A percentile compares a stretch with the other conserved stretches of the same genome.
Conservation (phyloP, 2,888 invertebrate genomes). For the Beris chalybata region DNA sequence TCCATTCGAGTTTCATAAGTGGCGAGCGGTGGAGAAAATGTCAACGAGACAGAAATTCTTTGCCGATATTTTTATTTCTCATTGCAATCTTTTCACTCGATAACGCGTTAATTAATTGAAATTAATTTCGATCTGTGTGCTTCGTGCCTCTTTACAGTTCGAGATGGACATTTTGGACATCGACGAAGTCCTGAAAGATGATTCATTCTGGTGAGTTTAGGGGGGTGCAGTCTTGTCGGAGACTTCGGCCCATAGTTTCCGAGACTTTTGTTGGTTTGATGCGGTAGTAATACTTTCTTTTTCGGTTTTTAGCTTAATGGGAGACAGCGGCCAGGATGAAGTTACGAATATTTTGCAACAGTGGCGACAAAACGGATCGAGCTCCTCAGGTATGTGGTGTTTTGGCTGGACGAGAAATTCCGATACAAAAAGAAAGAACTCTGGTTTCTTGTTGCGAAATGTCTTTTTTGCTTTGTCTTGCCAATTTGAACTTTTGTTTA, state of each 20-base stretch:
- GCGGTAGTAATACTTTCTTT: not conserved
- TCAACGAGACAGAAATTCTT: constrained; percentile 14
- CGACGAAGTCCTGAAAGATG: constrained; percentile 55
- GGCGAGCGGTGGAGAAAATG: not conserved
- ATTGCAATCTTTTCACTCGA: too few species aligned
- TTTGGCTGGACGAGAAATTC: too few species aligned
- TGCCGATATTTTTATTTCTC: not conserved
- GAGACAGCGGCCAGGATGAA: constrained; percentile 53
- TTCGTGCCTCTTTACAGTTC: too few species aligned
- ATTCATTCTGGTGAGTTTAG: constrained; percentile 54
- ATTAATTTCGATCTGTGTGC: too few species aligned
- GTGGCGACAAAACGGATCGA: constrained; percentile 44
- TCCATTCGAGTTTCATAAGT: constrained; percentile 25
- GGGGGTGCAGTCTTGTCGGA: not conserved
- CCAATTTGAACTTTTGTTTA: too few species aligned
- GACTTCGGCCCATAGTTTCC: not conserved
- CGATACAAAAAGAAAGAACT: too few species aligned
- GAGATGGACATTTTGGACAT: constrained; percentile 55
- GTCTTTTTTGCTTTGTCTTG: too few species aligned
- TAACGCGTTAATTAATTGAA: too few species aligned
- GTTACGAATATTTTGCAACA: constrained; percentile 55
- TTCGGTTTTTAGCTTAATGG: constrained; percentile 48
- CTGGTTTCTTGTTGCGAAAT: too few species aligned
- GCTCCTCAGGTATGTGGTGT: constrained; percentile 15
- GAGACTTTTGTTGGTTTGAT: not conserved